These are phyloP conservation scores for Euphysa ruthae DNA, from an alignment of 30 jellyfish, hydroid and myxozoan genomes.

Conservation along the genomic window DNA sequence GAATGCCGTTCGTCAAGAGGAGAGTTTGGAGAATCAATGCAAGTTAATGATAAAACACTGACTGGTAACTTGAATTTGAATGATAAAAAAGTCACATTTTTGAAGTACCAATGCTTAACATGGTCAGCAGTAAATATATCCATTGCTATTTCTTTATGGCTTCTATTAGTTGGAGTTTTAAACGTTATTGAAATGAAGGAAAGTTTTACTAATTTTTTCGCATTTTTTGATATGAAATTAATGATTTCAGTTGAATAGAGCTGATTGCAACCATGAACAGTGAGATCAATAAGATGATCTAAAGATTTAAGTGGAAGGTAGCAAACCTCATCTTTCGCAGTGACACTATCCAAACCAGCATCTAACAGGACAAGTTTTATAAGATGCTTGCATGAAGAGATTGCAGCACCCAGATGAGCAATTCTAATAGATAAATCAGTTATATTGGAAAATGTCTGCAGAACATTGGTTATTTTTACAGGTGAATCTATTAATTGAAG, in stretches of 20 bases:
- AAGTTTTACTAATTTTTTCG: neutral
- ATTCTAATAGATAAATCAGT: neutral
- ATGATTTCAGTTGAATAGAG: conserved; percentile 11
- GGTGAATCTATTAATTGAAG: neutral
- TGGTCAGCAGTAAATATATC: neutral
- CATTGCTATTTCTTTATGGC: neutral
- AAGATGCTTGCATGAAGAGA: neutral
- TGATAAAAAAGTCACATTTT: neutral
- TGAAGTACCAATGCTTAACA: conserved; percentile 12
- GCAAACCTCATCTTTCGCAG: conserved; percentile 7
- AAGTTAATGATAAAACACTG: neutral
- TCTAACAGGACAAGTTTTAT: conserved; percentile 8
- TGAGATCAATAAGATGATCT: neutral
- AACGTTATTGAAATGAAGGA: neutral
- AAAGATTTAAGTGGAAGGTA: neutral
- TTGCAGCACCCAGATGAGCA: neutral
- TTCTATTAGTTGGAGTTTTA: neutral
- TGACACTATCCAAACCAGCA: neutral
- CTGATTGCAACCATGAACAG: conserved; percentile 6
- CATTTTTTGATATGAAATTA: neutral
- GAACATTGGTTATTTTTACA: neutral
- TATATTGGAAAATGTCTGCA: neutral
- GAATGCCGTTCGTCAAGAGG: conserved; percentile 16
- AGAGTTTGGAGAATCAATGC: conserved; percentile 5
- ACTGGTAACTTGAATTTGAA: neutral